Evolutionary conservation across 2,797 vertebrate genomes (phyloP).

Genomic region (Sebastes matsubarae): DNA sequence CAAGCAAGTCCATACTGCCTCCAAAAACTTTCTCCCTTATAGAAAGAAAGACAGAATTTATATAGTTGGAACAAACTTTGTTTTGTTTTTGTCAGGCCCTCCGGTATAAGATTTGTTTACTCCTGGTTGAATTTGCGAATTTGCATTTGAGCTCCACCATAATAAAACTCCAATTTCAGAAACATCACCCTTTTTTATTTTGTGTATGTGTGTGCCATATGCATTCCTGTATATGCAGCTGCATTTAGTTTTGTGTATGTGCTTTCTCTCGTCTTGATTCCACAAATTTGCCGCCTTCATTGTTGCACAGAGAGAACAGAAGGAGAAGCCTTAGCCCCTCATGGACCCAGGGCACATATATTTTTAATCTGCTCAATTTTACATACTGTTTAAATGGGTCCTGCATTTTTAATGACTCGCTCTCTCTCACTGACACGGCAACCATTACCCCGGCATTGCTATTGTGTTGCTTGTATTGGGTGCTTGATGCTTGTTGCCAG

Average conservation of each 20-base stretch:
- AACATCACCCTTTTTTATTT: not conserved
- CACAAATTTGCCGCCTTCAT: slow-evolving; percentile 33
- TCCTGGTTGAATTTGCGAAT: slow-evolving; percentile 22
- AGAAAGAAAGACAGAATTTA: not conserved
- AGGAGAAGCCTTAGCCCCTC: slow-evolving; percentile 31
- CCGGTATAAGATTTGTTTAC: slow-evolving; percentile 15
- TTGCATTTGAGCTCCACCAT: not conserved
- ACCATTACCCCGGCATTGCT: slow-evolving; percentile 37
- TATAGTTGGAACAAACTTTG: not conserved
- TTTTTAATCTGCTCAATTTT: slow-evolving; percentile 81
- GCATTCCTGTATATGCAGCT: not conserved
- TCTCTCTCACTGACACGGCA: slow-evolving; percentile 62
- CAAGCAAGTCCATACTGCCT: not conserved
- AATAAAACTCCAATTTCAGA: slow-evolving; percentile 28
- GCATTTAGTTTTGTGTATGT: not conserved
- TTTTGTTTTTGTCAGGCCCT: not conserved
- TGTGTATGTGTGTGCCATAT: not conserved
- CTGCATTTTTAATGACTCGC: slow-evolving; percentile 75
- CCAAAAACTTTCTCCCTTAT: not conserved
- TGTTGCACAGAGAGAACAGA: slow-evolving; percentile 47
- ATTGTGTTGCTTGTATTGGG: slow-evolving; percentile 20
- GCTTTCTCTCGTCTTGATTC: not conserved
- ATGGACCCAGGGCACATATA: slow-evolving; percentile 62
- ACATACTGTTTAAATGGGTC: slow-evolving; percentile 75
- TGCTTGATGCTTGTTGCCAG: slow-evolving; percentile 27